Evolutionary conservation across 1,140 invertebrate species (phyloP).

Genomic region (Neodiprion fabricii): DNA sequence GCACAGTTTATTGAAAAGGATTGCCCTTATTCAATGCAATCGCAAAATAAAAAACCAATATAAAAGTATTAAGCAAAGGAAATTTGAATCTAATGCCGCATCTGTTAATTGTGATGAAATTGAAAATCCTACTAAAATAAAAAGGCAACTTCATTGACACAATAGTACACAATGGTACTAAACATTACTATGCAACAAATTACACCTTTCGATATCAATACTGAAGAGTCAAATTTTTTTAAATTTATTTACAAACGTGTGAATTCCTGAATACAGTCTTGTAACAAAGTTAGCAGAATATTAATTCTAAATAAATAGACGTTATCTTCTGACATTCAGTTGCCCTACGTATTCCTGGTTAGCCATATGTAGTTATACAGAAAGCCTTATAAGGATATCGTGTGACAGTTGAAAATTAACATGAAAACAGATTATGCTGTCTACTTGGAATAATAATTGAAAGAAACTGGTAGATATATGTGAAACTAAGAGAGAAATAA

Average conservation of each 20-base stretch:
- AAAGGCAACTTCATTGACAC: no score
- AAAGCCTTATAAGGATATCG: neutral
- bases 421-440: neutral
- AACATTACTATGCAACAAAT: no score
- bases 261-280: neutral
- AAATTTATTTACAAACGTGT: no score
- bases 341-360: neutral
- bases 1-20: slow-evolving; percentile 9
- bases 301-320: neutral
- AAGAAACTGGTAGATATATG: no score
- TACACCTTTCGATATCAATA: no score
- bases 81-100: neutral
- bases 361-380: neutral
- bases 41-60: slow-evolving; percentile 3
- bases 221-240: no score
- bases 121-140: no score
- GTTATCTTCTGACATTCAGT: neutral
- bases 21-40: slow-evolving; percentile 18
- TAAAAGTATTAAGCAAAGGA: slow-evolving; percentile 13
- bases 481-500: no score
- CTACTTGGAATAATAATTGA: neutral
- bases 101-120: no score
- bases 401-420: neutral
- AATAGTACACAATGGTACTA: no score
- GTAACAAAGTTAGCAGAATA: neutral